Conservation (phyloP, 1,140 invertebrate genomes). For the Planococcus citri region DNA sequence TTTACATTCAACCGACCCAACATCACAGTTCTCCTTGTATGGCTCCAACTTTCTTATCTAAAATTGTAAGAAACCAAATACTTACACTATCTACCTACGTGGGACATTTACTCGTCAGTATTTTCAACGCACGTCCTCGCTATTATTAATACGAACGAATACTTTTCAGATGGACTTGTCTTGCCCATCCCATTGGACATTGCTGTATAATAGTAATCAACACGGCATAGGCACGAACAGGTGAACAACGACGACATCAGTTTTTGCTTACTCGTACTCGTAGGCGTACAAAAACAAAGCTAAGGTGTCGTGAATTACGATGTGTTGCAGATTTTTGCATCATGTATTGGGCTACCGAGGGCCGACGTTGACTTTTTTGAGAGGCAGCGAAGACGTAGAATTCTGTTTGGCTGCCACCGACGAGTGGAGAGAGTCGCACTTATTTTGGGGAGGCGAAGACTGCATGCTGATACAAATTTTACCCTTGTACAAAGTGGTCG, state of each 20-base stretch:
- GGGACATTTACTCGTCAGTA: background rate
- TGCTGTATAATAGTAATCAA: slow-evolving; percentile 68
- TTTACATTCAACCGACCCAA: slow-evolving; percentile 49
- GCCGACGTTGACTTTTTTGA: slow-evolving; percentile 64
- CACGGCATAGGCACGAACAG: slow-evolving; percentile 76
- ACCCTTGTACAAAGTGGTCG: slow-evolving; percentile 52
- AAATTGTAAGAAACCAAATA: slow-evolving; percentile 36
- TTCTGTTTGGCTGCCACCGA: slow-evolving; percentile 64
- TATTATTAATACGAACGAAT: background rate
- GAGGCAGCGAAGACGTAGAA: slow-evolving; percentile 48
- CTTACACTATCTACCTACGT: background rate
- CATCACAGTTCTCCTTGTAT: slow-evolving; percentile 35
- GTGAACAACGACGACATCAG: slow-evolving; percentile 31
- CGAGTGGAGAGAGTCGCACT: slow-evolving; percentile 74
- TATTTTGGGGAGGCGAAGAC: slow-evolving; percentile 69
- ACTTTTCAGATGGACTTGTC: slow-evolving; percentile 34
- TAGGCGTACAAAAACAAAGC: no score
- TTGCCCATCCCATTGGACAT: slow-evolving; percentile 63
- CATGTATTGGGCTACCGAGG: slow-evolving; percentile 76
- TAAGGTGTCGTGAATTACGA: no score
- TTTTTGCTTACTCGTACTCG: no score
- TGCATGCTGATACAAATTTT: slow-evolving; percentile 62
- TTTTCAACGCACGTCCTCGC: background rate
- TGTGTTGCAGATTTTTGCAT: slow-evolving; percentile 49
- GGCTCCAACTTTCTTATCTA: slow-evolving; percentile 45